Conservation (phyloP, 1,140 invertebrate genomes). For the Temnothorax curvispinosus region DNA sequence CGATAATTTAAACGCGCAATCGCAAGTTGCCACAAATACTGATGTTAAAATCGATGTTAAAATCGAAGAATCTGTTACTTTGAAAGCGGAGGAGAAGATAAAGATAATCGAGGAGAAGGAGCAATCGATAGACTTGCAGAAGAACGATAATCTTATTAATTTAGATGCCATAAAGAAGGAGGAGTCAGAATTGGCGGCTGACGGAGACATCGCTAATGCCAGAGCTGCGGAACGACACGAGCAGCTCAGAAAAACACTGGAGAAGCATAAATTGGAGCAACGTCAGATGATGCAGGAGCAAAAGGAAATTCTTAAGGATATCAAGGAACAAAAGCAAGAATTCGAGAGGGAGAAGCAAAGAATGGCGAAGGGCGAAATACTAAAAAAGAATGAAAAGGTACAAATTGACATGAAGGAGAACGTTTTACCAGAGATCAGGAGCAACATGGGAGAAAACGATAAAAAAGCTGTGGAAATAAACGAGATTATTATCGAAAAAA, state of each 20-base stretch:
- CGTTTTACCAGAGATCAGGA: not conserved
- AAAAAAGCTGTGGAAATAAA: not conserved
- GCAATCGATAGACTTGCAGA: slow-evolving; percentile 62
- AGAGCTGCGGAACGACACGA: slow-evolving; percentile 81
- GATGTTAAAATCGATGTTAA: slow-evolving; percentile 79
- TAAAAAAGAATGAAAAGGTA: slow-evolving; percentile 9
- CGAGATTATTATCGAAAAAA: not conserved
- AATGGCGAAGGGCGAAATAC: slow-evolving; percentile 45
- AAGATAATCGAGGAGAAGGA: slow-evolving; percentile 84
- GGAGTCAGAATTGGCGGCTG: slow-evolving; percentile 83
- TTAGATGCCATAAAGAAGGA: slow-evolving; percentile 85
- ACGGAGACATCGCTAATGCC: slow-evolving; percentile 72
- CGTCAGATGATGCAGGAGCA: slow-evolving; percentile 87
- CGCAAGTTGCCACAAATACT: slow-evolving; percentile 29
- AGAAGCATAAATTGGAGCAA: slow-evolving; percentile 87
- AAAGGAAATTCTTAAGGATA: slow-evolving; percentile 86
- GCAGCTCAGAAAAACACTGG: slow-evolving; percentile 86
- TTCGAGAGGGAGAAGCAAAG: slow-evolving; percentile 81
- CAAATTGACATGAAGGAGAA: slow-evolving; percentile 23
- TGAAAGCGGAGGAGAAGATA: slow-evolving; percentile 81
- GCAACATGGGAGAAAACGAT: not conserved
- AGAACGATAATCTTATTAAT: slow-evolving; percentile 81
- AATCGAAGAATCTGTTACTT: slow-evolving; percentile 76
- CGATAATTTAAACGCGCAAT: slow-evolving; percentile 51
- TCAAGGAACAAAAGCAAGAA: slow-evolving; percentile 86